Percentiles rank a stretch among this genome's conserved stretches.
Evolutionary conservation across 92 coral and sea anemone species (phyloP).

Genomic region (Montipora capitata): DNA sequence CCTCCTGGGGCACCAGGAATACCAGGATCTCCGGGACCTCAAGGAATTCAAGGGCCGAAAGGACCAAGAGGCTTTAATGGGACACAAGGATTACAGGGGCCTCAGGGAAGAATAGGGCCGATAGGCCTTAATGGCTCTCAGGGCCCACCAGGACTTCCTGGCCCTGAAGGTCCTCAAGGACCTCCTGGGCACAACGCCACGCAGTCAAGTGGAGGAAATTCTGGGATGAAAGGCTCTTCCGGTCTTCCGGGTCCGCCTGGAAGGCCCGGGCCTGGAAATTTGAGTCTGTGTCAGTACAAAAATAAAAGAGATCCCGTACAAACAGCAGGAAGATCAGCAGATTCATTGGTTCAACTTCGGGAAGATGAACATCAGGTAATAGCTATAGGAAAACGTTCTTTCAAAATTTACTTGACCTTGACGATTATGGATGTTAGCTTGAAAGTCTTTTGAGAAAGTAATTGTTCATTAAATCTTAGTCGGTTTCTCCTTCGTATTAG

Average conservation of each 20-base stretch:
- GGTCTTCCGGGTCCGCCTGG: constrained; percentile 77
- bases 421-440: too few relatives aligned
- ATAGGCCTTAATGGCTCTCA: constrained; percentile 40
- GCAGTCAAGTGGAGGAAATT: constrained; percentile 36
- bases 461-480: too few relatives aligned
- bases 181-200: constrained; percentile 56
- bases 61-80: constrained; percentile 45
- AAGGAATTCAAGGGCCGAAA: constrained; percentile 40
- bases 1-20: not conserved
- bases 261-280: constrained; percentile 79
- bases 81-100: constrained; percentile 38
- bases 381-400: not conserved
- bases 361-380: constrained; percentile 50
- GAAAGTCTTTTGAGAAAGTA: too few relatives aligned
- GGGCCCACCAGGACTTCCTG: constrained; percentile 59
- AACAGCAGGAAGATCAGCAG: constrained; percentile 78
- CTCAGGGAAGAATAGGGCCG: constrained; percentile 31
- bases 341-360: constrained; percentile 36
- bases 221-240: constrained; percentile 56
- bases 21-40: constrained; percentile 20
- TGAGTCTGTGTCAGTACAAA: constrained; percentile 72
- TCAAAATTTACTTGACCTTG: too few relatives aligned
- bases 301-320: constrained; percentile 62
- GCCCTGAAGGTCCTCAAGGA: constrained; percentile 43
- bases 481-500: too few relatives aligned